Conservation (phyloP, 1,140 invertebrate species). For the Scylla paramamosain region DNA sequence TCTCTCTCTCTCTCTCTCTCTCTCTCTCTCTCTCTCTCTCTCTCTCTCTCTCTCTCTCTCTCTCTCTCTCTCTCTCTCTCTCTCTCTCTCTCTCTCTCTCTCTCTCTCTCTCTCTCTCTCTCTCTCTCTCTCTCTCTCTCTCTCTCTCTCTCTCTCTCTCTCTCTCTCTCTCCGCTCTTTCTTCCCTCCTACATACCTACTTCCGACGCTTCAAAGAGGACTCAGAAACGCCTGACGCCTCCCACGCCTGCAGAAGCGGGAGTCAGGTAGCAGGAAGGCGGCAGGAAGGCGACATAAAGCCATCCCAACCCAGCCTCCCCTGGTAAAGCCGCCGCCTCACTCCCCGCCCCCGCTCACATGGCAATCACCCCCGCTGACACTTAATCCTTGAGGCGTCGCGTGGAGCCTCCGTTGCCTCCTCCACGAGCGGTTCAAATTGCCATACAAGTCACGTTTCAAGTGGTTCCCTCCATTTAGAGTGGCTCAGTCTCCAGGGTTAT, state of each 20-base stretch:
- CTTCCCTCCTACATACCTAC: no score
- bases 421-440: not conserved
- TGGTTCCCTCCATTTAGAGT: conserved; percentile 10
- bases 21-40: no score
- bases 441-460: conserved; percentile 13
- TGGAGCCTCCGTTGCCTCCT: not conserved
- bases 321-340: not conserved
- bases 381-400: not conserved
- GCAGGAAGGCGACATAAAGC: conserved; percentile 4
- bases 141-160: no score
- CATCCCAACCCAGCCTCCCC: not conserved
- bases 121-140: no score
- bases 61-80: no score
- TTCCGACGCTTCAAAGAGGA: no score
- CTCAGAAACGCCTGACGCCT: no score
- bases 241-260: not conserved
- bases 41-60: no score
- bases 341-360: not conserved
- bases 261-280: not conserved
- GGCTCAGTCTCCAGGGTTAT: conserved; percentile 6
- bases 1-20: no score
- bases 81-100: no score
- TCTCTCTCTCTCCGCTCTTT: no score
- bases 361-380: not conserved
- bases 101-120: no score